These are phyloP conservation scores for Anneissia japonica DNA, from an alignment of 35 echinoderm and acorn worm species.

Conservation along the genomic window DNA sequence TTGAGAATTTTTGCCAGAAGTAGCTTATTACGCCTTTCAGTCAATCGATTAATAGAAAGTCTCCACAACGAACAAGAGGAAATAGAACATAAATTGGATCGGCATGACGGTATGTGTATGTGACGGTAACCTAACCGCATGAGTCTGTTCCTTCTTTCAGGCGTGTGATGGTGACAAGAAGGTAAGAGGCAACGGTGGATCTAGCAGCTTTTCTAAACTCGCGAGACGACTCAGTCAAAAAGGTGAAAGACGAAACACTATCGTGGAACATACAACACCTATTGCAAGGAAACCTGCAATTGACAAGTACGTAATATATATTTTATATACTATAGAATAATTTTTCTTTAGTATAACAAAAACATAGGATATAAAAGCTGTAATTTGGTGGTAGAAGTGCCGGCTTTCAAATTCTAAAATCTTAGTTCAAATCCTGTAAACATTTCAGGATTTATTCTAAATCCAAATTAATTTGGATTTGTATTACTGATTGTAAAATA, in stretches of 20 bases:
- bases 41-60: not conserved
- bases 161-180: constrained; percentile 55
- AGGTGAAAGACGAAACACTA: constrained; percentile 60
- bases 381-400: too few relatives aligned
- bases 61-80: not conserved
- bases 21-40: not conserved
- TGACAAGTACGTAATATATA: not conserved
- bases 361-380: too few relatives aligned
- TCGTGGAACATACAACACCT: constrained; percentile 8
- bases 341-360: too few relatives aligned
- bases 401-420: too few relatives aligned
- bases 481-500: too few relatives aligned
- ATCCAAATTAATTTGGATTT: too few relatives aligned
- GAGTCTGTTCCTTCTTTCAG: constrained; percentile 4
- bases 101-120: not conserved
- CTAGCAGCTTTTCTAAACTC: constrained; percentile 73
- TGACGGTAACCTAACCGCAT: not conserved
- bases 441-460: too few relatives aligned
- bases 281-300: not conserved
- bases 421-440: too few relatives aligned
- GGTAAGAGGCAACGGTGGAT: constrained; percentile 37
- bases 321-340: too few relatives aligned
- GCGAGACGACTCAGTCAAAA: constrained; percentile 86
- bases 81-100: not conserved
- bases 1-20: not conserved